Base-by-base conservation (phyloP, 1,140 invertebrate genomes). In the Globodera ellingtonae region DNA sequence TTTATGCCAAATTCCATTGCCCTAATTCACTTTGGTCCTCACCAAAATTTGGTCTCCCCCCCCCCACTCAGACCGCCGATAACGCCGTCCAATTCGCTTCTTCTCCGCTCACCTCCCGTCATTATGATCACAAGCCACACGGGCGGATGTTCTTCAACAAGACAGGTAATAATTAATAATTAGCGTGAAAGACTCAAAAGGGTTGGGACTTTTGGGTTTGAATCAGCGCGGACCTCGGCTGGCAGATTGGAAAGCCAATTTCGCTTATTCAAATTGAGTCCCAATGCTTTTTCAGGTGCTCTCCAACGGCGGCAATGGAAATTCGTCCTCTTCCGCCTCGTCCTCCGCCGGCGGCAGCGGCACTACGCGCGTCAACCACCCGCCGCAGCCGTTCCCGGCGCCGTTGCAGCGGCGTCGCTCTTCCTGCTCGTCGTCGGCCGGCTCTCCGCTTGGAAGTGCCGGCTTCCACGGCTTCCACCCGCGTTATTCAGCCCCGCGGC, bases 11-110 rank as follows among this genome's bases (percentile, higher is more conserved):
- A 77, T 77, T 77, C 75, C 21, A 77, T 77, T 77, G 52, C 10
- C 21, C 48, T 15, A 77, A 77, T 67, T 62, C 35, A 35, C 62
- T 74, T 74, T 56, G 35, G 13, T 77, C 48, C 24, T 9, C 21
- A 3, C 47, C 48, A 4, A 24, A 66, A 75, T n/a, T 62, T 35
- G 44, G 3, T 21, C 13, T 9, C 3, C 67, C 24, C 35, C 35
- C 35, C 35, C 35, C 35, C 35, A 35, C 35, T 77, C 48, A 77
- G 75, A 48, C 75, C 75, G 47, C 75, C 75, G 18, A 70, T 77
- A 50, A 77, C 75, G 5, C 75, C 75, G 47, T 44, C 21, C 59
- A 77, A 77, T 77, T 77, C 75, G 65, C 69, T 77, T 62, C 48
- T 77, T 21, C 44, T 67, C 13, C 48, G 62, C 15, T 67, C 75